These are phyloP conservation scores for Omphaloscelis lunosa DNA, from an alignment of 2,888 invertebrate genomes.

Conservation along the genomic window DNA sequence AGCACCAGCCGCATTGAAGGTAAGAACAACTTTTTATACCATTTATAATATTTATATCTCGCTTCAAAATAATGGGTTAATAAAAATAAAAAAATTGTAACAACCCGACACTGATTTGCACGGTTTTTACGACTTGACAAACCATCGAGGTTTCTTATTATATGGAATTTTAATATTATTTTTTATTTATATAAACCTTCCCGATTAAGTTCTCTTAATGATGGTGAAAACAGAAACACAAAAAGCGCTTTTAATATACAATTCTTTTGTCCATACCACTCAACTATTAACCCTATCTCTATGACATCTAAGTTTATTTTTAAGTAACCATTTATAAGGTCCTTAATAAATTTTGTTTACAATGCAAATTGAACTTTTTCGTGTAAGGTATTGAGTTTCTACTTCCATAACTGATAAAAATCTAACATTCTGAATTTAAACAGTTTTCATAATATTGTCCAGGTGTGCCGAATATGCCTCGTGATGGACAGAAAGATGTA, in stretches of 20 bases:
- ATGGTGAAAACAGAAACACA: too few relatives aligned
- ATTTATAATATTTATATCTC: background rate
- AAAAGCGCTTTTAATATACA: too few relatives aligned
- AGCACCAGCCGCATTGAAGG: conserved; percentile 76
- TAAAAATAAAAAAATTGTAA: too few relatives aligned
- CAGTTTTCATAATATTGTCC: background rate
- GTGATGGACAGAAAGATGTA: conserved; percentile 76
- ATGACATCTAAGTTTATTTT: background rate
- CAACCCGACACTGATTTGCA: too few relatives aligned
- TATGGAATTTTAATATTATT: too few relatives aligned
- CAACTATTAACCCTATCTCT: background rate
- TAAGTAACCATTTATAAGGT: too few relatives aligned
- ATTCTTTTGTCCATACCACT: background rate
- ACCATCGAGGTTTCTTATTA: too few relatives aligned
- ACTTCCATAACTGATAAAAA: background rate
- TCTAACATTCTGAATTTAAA: background rate
- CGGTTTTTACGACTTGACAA: too few relatives aligned
- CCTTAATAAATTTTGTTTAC: background rate
- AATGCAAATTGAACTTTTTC: background rate
- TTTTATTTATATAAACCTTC: too few relatives aligned
- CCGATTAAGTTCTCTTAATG: too few relatives aligned
- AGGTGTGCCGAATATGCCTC: conserved; percentile 84
- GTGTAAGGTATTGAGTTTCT: background rate
- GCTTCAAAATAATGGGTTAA: background rate
- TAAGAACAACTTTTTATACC: conserved; percentile 55